Evolutionary conservation across 2,797 vertebrate genomes (phyloP).

Genomic region (Antrozous pallidus): DNA sequence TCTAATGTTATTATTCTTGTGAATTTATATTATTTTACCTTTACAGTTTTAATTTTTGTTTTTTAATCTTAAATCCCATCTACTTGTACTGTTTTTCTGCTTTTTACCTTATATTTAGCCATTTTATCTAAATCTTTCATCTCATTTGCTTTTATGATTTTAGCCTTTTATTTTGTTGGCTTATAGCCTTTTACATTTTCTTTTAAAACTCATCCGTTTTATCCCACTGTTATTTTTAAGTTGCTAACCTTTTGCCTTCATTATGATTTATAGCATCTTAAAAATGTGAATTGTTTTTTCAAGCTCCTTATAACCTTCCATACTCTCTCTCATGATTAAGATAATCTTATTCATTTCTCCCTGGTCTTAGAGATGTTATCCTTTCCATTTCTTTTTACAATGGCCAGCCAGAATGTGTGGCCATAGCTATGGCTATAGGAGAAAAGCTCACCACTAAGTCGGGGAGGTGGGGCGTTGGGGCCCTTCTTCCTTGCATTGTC

Average conservation of each 20-base stretch:
- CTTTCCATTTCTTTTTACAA: not conserved
- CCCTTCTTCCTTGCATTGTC: not conserved
- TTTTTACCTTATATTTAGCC: constrained; percentile 3
- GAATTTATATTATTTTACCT: constrained; percentile 11
- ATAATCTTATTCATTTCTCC: constrained; percentile 38
- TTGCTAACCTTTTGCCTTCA: constrained; percentile 55
- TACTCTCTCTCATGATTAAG: constrained; percentile 6
- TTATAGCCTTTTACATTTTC: constrained; percentile 44
- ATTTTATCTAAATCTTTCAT: constrained; percentile 46
- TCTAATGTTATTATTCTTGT: not conserved
- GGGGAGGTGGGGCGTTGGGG: not conserved
- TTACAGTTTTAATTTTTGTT: constrained; percentile 6
- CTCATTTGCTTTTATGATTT: constrained; percentile 63
- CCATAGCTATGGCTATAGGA: not conserved
- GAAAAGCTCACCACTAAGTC: not conserved
- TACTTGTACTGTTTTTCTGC: not conserved
- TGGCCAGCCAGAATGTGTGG: not conserved
- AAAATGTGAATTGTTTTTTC: constrained; percentile 10
- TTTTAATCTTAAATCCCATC: constrained; percentile 1
- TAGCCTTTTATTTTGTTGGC: constrained; percentile 60
- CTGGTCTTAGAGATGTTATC: not conserved
- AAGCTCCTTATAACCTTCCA: constrained; percentile 40
- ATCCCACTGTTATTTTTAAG: constrained; percentile 46
- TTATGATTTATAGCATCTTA: constrained; percentile 58
- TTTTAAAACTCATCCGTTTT: constrained; percentile 25